Conservation (phyloP, 2,888 invertebrate genomes). For the Sarcophaga caerulescens region DNA sequence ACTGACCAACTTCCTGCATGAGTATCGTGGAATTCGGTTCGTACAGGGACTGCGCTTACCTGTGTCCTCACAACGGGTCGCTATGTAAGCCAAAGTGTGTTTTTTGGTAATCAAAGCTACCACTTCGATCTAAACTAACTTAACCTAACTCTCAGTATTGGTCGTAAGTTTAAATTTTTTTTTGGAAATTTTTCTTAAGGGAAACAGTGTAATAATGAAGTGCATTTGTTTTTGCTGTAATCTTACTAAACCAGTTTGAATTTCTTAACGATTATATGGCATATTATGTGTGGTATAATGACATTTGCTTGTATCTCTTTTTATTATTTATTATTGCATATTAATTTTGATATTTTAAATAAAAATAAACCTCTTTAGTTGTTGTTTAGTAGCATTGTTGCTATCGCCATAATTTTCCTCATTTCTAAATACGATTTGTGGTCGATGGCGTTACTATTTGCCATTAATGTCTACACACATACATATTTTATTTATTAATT, state of each 20-base stretch:
- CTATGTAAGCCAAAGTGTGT: no score
- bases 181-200: background rate
- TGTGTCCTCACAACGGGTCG: no score
- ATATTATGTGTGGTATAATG: background rate
- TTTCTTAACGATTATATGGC: conserved; percentile 7
- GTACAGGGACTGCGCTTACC: no score
- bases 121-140: no score
- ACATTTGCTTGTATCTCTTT: background rate
- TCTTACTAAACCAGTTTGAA: conserved; percentile 46
- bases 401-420: conserved; percentile 30
- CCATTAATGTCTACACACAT: no score
- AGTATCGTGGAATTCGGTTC: no score
- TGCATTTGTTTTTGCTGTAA: conserved; percentile 33
- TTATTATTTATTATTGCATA: conserved; percentile 45
- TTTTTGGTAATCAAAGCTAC: no score
- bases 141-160: no score
- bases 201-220: conserved; percentile 27
- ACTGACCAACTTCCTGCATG: no score
- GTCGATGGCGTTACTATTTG: no score
- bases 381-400: conserved; percentile 32
- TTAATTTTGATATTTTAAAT: conserved; percentile 45
- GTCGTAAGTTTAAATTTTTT: no score
- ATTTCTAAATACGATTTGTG: no score
- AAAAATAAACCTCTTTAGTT: conserved; percentile 20
- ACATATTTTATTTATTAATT: background rate